phyloP scores from a whole-genome alignment of 1,140 invertebrate species.

The Amyelois transitella region DNA sequence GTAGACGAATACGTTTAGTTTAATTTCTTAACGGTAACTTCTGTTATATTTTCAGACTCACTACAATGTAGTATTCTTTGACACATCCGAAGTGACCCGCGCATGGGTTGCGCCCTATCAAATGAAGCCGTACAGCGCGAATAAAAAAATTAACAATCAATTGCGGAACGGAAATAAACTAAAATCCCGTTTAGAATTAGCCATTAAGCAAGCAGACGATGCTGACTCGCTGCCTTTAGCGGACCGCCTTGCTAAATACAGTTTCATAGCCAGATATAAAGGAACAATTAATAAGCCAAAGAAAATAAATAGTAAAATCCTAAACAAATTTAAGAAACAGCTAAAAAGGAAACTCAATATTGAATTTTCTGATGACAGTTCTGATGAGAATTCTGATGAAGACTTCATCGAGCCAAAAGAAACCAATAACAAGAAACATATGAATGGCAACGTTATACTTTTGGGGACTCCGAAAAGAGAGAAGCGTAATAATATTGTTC shows the following conservation, averaged over 20 bases:
- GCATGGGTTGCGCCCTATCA: constrained; percentile 70
- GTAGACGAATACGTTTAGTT: no score
- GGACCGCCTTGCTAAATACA: constrained; percentile 61
- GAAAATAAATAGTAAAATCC: constrained; percentile 28
- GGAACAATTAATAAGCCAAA: constrained; percentile 41
- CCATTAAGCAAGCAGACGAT: constrained; percentile 49
- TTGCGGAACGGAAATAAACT: constrained; percentile 26
- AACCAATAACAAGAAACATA: constrained; percentile 12
- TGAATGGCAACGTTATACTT: constrained; percentile 6
- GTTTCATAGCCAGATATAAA: constrained; percentile 62
- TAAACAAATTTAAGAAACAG: constrained; percentile 34
- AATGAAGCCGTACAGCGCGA: constrained; percentile 55
- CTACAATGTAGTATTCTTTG: constrained; percentile 80
- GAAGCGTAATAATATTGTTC: not conserved
- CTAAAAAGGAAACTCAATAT: constrained; percentile 47
- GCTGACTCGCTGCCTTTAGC: constrained; percentile 48
- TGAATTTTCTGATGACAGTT: constrained; percentile 35
- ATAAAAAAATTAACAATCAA: constrained; percentile 33
- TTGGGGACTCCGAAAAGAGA: constrained; percentile 17
- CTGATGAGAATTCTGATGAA: constrained; percentile 22
- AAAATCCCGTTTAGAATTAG: constrained; percentile 38
- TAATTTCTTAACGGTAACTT: no score
- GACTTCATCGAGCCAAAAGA: not conserved
- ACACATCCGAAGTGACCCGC: constrained; percentile 67
- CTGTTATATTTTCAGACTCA: constrained; percentile 69